phyloP scores from a whole-genome alignment of 2,888 invertebrate species.

The Entomobrya multifasciata region DNA sequence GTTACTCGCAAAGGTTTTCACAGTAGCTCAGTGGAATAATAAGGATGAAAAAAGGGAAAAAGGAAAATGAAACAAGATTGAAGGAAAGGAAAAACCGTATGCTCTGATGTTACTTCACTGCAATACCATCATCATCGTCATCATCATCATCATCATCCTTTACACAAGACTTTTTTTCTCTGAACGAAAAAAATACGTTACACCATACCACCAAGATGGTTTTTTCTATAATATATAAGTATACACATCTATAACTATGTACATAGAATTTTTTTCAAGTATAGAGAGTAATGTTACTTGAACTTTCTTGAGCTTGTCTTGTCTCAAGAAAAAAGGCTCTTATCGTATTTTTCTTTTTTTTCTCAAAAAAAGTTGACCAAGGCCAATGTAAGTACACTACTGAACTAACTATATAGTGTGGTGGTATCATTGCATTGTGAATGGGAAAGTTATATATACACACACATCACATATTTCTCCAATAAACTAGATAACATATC shows the following conservation, averaged over 20 bases:
- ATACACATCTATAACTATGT: constrained; percentile 2
- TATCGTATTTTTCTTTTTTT: constrained; percentile 48
- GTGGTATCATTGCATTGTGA: constrained; percentile 36
- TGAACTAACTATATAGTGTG: constrained; percentile 15
- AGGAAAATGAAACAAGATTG: constrained; percentile 45
- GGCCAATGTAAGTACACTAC: constrained; percentile 9
- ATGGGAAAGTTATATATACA: background rate
- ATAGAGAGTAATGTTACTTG: constrained; percentile 58
- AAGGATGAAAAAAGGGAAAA: constrained; percentile 36
- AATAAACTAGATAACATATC: constrained; percentile 45
- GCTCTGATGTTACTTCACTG: background rate
- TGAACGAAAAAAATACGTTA: background rate
- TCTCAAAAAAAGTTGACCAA: constrained; percentile 3
- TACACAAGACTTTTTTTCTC: background rate
- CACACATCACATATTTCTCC: background rate
- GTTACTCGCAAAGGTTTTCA: too few species aligned
- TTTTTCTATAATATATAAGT: background rate
- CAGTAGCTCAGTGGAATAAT: constrained; percentile 30
- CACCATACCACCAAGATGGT: background rate
- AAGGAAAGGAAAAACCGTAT: constrained; percentile 35
- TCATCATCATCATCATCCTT: constrained; percentile 5
- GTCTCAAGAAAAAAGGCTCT: constrained; percentile 38
- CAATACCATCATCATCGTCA: background rate
- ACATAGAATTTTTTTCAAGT: constrained; percentile 30
- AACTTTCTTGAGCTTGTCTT: constrained; percentile 54